A percentile compares a stretch with the other conserved stretches of the same genome.
These are phyloP conservation scores for Edolisoma coerulescens DNA, from an alignment of 2,113 vertebrate genomes.

Conservation along the genomic window DNA sequence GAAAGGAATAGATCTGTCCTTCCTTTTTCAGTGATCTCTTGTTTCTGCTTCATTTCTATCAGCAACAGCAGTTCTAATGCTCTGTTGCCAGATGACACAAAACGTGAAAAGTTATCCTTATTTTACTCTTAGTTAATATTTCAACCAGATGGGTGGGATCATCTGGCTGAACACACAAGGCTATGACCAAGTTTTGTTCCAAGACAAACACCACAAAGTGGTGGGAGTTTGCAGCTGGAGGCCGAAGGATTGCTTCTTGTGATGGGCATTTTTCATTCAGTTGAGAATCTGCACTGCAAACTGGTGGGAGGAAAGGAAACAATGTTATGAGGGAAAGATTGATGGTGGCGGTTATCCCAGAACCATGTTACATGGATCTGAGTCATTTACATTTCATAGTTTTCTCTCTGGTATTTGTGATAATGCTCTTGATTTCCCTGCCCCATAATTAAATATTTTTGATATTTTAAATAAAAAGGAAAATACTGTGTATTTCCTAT, in stretches of 20 bases:
- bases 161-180: not conserved
- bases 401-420: not conserved
- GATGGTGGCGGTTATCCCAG: not conserved
- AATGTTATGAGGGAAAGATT: not conserved
- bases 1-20: not conserved
- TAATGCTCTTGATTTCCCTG: not conserved
- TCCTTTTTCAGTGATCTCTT: not conserved
- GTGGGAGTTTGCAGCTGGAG: not conserved
- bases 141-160: not conserved
- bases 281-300: not conserved
- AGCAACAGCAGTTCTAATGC: not conserved
- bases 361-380: not conserved
- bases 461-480: not conserved
- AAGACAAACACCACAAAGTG: not conserved
- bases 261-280: not conserved
- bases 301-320: not conserved
- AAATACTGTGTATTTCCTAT: not conserved
- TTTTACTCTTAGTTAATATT: not conserved
- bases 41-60: not conserved
- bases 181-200: not conserved
- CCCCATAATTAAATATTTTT: not conserved
- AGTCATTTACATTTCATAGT: not conserved
- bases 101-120: not conserved
- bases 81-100: not conserved
- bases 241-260: not conserved